Conservation (phyloP, 2,113 vertebrate genomes). For the Sebastes schlegelii region DNA sequence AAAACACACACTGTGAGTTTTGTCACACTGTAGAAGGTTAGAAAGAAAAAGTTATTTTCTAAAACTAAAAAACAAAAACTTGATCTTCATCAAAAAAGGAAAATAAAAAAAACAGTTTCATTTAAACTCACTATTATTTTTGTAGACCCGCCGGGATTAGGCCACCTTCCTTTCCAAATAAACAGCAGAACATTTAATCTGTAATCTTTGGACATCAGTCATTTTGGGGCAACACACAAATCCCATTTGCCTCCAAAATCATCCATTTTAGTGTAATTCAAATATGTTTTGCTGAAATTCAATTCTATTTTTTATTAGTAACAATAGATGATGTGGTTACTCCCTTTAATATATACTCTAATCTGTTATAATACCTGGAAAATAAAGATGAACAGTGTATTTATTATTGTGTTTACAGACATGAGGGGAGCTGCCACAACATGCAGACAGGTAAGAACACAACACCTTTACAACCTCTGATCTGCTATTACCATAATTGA, state of each 20-base stretch:
- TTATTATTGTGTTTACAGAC: conserved; percentile 59
- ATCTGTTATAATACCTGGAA: background rate
- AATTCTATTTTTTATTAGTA: background rate
- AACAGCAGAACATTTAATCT: background rate
- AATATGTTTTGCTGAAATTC: background rate
- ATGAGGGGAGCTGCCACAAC: conserved; percentile 6
- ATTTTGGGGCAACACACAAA: background rate
- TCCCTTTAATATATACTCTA: background rate
- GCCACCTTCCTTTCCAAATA: background rate
- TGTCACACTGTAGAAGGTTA: background rate
- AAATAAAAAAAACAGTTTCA: background rate
- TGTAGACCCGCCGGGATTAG: background rate
- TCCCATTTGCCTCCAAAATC: background rate
- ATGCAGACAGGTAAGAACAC: conserved; percentile 64
- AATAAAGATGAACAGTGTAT: background rate
- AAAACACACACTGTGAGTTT: background rate
- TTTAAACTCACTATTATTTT: background rate
- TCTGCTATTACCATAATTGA: too few relatives aligned
- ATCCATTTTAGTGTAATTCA: background rate
- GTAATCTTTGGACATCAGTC: background rate
- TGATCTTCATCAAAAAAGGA: background rate
- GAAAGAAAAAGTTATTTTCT: background rate
- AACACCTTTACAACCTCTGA: background rate
- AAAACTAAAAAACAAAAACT: background rate
- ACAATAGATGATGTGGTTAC: background rate